Evolutionary conservation across 2,113 vertebrate species (phyloP).

Genomic region (Callopanchax toddi): DNA sequence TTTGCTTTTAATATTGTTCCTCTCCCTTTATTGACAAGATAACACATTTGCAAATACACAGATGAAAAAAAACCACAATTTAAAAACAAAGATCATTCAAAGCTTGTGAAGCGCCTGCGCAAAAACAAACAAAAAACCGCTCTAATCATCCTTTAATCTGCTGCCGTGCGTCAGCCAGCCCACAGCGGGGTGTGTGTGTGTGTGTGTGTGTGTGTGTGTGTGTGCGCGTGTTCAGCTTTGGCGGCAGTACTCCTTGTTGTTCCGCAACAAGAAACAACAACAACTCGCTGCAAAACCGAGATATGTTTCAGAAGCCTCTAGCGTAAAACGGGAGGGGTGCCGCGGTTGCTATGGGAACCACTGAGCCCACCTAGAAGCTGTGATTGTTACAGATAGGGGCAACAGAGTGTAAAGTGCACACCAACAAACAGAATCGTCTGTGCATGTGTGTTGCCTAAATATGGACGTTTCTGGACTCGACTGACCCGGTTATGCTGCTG

Average conservation of each 20-base stretch:
- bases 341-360: slow-evolving; percentile 68
- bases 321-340: slow-evolving; percentile 28
- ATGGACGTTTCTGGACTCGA: neutral
- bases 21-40: neutral
- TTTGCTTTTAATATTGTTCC: neutral
- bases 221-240: slow-evolving; percentile 32
- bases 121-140: neutral
- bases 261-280: slow-evolving; percentile 8
- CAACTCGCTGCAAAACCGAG: slow-evolving; percentile 28
- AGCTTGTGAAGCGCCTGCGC: slow-evolving; percentile 5
- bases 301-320: slow-evolving; percentile 35
- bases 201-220: too few relatives aligned
- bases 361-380: slow-evolving; percentile 44
- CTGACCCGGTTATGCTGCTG: neutral
- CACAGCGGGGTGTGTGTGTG: slow-evolving; percentile 10
- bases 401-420: slow-evolving; percentile 3
- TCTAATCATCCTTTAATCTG: slow-evolving; percentile 41
- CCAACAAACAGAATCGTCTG: too few relatives aligned
- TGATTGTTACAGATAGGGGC: slow-evolving; percentile 49
- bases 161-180: slow-evolving; percentile 22
- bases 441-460: neutral
- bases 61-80: slow-evolving; percentile 3
- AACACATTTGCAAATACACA: neutral
- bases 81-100: slow-evolving; percentile 10
- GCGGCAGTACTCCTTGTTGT: slow-evolving; percentile 26